phyloP scores from a whole-genome alignment of 2,888 invertebrate genomes.

The Ennomos fuscantarius region DNA sequence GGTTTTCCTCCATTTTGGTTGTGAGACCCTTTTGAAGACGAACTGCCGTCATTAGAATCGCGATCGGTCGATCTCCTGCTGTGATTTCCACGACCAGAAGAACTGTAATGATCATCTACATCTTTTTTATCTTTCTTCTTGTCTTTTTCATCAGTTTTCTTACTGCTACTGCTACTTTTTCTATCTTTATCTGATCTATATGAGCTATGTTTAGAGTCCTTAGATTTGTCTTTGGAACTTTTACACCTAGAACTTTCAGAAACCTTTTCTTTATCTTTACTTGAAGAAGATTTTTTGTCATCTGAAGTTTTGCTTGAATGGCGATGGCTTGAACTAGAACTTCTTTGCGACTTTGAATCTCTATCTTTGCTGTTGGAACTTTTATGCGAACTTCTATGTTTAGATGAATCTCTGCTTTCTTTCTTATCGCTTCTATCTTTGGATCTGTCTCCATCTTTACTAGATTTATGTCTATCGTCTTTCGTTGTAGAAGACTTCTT shows the following conservation, averaged over 20 bases:
- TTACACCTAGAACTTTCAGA: constrained; percentile 61
- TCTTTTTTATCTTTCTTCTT: constrained; percentile 82
- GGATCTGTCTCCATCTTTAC: constrained; percentile 64
- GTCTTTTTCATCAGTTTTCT: constrained; percentile 74
- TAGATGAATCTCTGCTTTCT: constrained; percentile 72
- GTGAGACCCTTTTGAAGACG: constrained; percentile 77
- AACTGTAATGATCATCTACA: constrained; percentile 89
- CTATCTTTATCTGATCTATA: constrained; percentile 76
- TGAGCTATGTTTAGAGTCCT: constrained; percentile 67
- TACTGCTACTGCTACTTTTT: constrained; percentile 66
- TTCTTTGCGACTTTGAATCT: constrained; percentile 69
- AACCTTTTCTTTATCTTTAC: constrained; percentile 57
- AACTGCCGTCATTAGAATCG: constrained; percentile 91
- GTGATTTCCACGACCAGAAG: constrained; percentile 86
- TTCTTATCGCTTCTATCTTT: constrained; percentile 68
- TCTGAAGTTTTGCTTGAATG: constrained; percentile 69
- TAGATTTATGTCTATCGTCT: constrained; percentile 69
- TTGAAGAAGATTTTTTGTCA: constrained; percentile 59
- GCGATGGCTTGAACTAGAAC: constrained; percentile 65
- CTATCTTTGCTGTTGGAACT: constrained; percentile 64
- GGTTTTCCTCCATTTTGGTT: constrained; percentile 66
- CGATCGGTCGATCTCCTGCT: constrained; percentile 90
- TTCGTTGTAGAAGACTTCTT: constrained; percentile 64
- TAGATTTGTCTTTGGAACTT: constrained; percentile 61
- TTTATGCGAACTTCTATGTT: constrained; percentile 71